These are phyloP conservation scores for Opisthograptis luteolata DNA, from an alignment of 2,888 invertebrate genomes.

Conservation along the genomic window DNA sequence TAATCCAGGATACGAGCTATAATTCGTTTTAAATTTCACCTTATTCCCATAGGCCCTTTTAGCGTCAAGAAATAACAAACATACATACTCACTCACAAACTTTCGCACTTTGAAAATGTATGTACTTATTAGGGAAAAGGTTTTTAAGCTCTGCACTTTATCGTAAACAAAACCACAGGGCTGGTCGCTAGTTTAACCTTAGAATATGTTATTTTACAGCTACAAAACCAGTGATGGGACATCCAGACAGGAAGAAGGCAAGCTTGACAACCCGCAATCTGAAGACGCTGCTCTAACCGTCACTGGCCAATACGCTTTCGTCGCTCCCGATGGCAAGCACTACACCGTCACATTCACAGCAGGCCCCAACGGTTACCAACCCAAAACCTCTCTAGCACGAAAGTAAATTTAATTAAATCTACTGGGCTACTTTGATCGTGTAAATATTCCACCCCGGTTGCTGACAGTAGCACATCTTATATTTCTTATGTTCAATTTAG, in stretches of 20 bases:
- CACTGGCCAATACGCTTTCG: slow-evolving; percentile 85
- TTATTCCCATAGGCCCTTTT: no score
- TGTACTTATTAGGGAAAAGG: no score
- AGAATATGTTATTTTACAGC: slow-evolving; percentile 53
- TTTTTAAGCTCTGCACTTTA: no score
- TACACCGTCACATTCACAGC: slow-evolving; percentile 86
- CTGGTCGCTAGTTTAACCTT: no score
- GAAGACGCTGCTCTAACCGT: slow-evolving; percentile 87
- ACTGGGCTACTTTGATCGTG: slow-evolving; percentile 24
- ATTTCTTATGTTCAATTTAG: slow-evolving; percentile 32
- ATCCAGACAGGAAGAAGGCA: slow-evolving; percentile 86
- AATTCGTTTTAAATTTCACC: no score
- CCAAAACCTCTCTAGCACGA: slow-evolving; percentile 80
- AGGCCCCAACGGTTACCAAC: slow-evolving; percentile 86
- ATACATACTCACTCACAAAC: no score
- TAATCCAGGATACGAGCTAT: no score
- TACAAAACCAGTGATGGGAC: slow-evolving; percentile 88
- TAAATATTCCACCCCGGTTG: slow-evolving; percentile 41
- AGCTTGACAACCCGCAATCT: slow-evolving; percentile 85
- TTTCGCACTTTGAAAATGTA: no score
- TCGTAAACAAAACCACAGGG: no score
- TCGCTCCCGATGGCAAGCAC: slow-evolving; percentile 87
- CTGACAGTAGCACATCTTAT: slow-evolving; percentile 22
- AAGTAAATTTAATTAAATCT: slow-evolving; percentile 38
- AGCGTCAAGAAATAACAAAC: no score